Base-by-base conservation (phyloP, 2,888 invertebrate genomes). In the Thumatha senex region DNA sequence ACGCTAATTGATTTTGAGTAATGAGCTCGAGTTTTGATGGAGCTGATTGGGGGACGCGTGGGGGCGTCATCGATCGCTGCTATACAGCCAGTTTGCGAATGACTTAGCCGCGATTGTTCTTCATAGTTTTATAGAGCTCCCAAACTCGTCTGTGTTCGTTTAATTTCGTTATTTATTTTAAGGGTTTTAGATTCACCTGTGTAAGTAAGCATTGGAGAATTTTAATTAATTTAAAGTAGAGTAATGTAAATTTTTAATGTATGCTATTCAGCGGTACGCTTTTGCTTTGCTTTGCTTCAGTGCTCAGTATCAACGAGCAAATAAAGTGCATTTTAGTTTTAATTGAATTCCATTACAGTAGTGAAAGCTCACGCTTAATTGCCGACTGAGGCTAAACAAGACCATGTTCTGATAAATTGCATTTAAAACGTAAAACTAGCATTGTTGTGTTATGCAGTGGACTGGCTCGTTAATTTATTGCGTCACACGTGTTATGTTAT, bases 1-100 rank as follows among this genome's bases (percentile, higher is more conserved):
- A 90, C 89, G 86, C 82, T 91, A 91, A 91, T 91, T 91, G 91
- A 90, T 91, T 90, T 91, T 91, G 91, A 91, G 91, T 91, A 91
- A 91, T 91, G 89, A 89, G 91, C 88, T 81, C 80, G 84, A 86
- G 87, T 89, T 91, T 88, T 90, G 90, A 91, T 89, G 83, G 84
- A 86, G 86, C 87, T 82, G 84, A 88, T 89, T 84, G 86, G 81
- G 77, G 71, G 69, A 66, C 64, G 74, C 66, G 74, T 71, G 80
- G 79, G 76, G 71, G 76, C 66, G 75, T 60, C 74, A 82, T 86
- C 83, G 87, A 87, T 85, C 81, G 74, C 58, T 46, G 60, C 63
- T 67, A 46, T 52, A 45, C 55, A 48, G 58, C 64, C 63, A 62
- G 66, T 67, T 63, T 66, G 63, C 61, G 55, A 55, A 60, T 63